A percentile compares a stretch with the other conserved stretches of the same genome.
These are phyloP conservation scores for Trichonephila clavata DNA, from an alignment of 1,140 invertebrate genomes.

Conservation along the genomic window DNA sequence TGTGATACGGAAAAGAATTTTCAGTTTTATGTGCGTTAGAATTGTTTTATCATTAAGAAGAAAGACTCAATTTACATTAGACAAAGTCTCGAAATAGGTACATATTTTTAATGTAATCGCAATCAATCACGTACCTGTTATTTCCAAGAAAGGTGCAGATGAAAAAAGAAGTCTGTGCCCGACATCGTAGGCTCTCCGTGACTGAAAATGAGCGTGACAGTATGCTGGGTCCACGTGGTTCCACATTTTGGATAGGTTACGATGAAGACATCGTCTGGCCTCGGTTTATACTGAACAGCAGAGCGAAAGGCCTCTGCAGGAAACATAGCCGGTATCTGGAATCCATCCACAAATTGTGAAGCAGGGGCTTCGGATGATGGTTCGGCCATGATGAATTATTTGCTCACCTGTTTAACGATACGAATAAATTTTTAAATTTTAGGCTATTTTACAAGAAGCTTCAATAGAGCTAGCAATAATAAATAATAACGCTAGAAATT, in stretches of 20 bases:
- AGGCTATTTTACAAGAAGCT: too few relatives aligned
- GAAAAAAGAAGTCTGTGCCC: constrained; percentile 74
- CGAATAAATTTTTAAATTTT: too few relatives aligned
- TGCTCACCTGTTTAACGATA: not conserved
- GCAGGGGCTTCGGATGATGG: constrained; percentile 65
- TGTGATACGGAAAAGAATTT: too few relatives aligned
- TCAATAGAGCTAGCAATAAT: too few relatives aligned
- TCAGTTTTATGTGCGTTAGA: too few relatives aligned
- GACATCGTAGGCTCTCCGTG: not conserved
- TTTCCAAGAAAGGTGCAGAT: constrained; percentile 78
- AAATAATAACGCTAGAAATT: too few relatives aligned
- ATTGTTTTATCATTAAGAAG: too few relatives aligned
- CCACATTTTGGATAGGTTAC: constrained; percentile 80
- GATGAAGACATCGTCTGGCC: constrained; percentile 80
- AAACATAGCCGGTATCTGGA: not conserved
- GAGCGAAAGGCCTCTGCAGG: constrained; percentile 12
- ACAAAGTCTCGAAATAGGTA: too few relatives aligned
- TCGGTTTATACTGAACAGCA: constrained; percentile 73
- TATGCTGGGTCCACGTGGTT: constrained; percentile 67
- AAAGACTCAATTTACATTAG: too few relatives aligned
- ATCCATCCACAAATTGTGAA: constrained; percentile 16
- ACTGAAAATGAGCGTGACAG: not conserved
- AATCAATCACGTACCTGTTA: constrained; percentile 59
- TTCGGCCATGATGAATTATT: constrained; percentile 75
- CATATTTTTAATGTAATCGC: too few relatives aligned